Evolutionary conservation across 1,140 invertebrate species (phyloP).

Genomic region (Oncopodura yosiiana): DNA sequence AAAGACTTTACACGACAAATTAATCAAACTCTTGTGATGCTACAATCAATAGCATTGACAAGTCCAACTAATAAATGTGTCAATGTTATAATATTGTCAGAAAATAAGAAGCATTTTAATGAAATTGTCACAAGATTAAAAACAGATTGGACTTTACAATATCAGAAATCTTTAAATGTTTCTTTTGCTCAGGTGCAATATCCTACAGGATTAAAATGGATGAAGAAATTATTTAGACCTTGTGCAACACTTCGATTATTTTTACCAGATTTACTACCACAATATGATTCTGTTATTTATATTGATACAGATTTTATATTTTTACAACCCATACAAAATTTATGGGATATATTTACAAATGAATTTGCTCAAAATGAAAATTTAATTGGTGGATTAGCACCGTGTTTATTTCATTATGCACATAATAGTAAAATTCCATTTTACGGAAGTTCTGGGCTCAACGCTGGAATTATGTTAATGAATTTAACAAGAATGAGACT

Average conservation of each 20-base stretch:
- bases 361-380: neutral
- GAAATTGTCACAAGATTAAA: slow-evolving; percentile 14
- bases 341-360: slow-evolving; percentile 20
- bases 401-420: slow-evolving; percentile 30
- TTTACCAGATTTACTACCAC: slow-evolving; percentile 22
- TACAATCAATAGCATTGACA: slow-evolving; percentile 25
- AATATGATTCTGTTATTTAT: slow-evolving; percentile 22
- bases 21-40: slow-evolving; percentile 26
- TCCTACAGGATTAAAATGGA: slow-evolving; percentile 27
- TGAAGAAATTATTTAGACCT: slow-evolving; percentile 30
- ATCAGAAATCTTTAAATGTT: slow-evolving; percentile 8
- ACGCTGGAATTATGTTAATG: slow-evolving; percentile 33
- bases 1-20: slow-evolving; percentile 29
- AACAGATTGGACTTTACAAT: slow-evolving; percentile 22
- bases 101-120: slow-evolving; percentile 14
- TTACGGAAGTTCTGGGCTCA: slow-evolving; percentile 26
- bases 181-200: slow-evolving; percentile 15
- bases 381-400: slow-evolving; percentile 23
- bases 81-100: slow-evolving; percentile 22
- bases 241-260: slow-evolving; percentile 34
- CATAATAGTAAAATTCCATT: slow-evolving; percentile 17
- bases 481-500: slow-evolving; percentile 27
- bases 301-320: slow-evolving; percentile 34
- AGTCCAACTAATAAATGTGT: slow-evolving; percentile 13
- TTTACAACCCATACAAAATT: slow-evolving; percentile 12